Evolutionary conservation across 2,113 vertebrate species (phyloP), one percentile per base, ranked within the genome.

Genomic region (Salvelinus alpinus): DNA sequence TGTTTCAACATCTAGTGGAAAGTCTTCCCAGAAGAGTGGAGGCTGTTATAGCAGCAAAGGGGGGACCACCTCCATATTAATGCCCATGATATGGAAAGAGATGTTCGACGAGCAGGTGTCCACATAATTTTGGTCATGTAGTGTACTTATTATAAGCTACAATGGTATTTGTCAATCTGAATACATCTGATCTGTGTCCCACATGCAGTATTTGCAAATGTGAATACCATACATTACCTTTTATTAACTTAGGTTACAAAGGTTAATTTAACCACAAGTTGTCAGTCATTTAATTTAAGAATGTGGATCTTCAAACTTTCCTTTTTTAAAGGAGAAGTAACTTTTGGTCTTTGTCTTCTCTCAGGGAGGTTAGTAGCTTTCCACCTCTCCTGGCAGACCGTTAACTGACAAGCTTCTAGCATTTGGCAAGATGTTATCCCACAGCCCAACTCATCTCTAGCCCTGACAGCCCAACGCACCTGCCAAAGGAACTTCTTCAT

Each of bases 371-470:
- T 89, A 90, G 91, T 91, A 91, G 82, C 81, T 88, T 88, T 90
- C 91, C 85, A 84, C 88, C 84, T 83, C 84, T 86, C 85, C 80
- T 87, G 83, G 86, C 88, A 79, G 80, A 85, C 86, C 86, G 82
- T 82, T 91, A 91, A 91, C 91, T 94, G 92, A 93, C 93, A 94
- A 91, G 91, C 82, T 88, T 90, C 81, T 76, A 86, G 87, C 87
- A 89, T 91, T 89, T 89, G 86, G 90, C 82, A 87, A 91, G 91
- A 89, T 90, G 88, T 89, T 91, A 85, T 87, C 87, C 86, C 80
- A 86, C 83, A 86, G 87, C 89, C 85, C 87, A 88, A 75, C 89
- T 91, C 90, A 90, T 91, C 89, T 88, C 74, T 76, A 64, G 82
- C 85, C 86, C 88, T 93, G 92, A 93, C 92, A 93, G 92, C 85